phyloP scores from a whole-genome alignment of 2,888 invertebrate species.

The Panzeria rudis region DNA sequence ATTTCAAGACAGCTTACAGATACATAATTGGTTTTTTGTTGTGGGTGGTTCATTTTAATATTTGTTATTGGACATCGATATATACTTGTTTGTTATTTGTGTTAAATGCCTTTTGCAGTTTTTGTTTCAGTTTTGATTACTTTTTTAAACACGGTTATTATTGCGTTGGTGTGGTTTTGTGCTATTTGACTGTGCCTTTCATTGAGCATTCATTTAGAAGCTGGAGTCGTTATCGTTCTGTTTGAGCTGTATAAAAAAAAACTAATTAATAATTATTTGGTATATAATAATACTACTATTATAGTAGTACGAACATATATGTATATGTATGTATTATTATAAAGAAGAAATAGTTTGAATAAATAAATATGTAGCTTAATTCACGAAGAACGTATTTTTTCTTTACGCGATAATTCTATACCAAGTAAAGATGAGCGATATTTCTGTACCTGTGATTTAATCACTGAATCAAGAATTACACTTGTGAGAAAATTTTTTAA shows the following conservation, averaged over 20 bases:
- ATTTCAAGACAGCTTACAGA: conserved; percentile 44
- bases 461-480: no score
- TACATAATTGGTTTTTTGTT: conserved; percentile 16
- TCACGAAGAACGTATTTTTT: no score
- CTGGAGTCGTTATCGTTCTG: background rate
- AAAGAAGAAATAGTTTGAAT: background rate
- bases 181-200: conserved; percentile 48
- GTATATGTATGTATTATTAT: no score
- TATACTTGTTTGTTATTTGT: conserved; percentile 34
- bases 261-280: conserved; percentile 10
- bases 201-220: conserved; percentile 56
- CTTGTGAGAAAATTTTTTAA: no score
- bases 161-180: conserved; percentile 62
- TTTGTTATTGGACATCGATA: conserved; percentile 31
- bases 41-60: conserved; percentile 39
- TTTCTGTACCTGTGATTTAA: no score
- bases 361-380: background rate
- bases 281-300: no score
- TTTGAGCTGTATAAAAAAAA: conserved; percentile 56
- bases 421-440: no score
- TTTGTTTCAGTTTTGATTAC: conserved; percentile 16
- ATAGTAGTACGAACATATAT: no score
- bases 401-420: no score
- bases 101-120: conserved; percentile 17
- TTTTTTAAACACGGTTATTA: conserved; percentile 27